phyloP scores from a whole-genome alignment of 2,797 vertebrate species.

The Scolopax bukidnonensis region DNA sequence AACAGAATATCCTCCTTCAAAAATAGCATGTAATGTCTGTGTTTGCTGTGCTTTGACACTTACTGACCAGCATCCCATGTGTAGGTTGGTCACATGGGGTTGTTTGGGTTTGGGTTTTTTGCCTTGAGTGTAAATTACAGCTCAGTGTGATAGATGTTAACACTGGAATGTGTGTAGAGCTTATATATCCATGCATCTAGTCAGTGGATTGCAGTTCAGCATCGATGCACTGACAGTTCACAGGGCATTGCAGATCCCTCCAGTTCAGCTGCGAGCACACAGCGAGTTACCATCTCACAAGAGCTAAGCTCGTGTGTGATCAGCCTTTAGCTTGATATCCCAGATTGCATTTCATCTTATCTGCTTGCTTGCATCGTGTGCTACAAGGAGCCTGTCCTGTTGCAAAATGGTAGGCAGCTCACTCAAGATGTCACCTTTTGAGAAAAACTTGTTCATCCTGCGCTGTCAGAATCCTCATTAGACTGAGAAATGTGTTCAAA shows the following conservation, averaged over 20 bases:
- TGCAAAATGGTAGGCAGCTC: background rate
- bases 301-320: background rate
- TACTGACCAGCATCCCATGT: accelerated
- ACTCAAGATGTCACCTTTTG: background rate
- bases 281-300: background rate
- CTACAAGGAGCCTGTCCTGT: background rate
- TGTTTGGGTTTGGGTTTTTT: background rate
- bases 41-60: background rate
- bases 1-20: background rate
- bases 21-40: background rate
- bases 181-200: background rate
- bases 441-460: background rate
- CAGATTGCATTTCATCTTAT: background rate
- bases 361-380: accelerated
- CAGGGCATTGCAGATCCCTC: background rate
- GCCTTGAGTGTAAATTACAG: background rate
- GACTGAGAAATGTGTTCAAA: background rate
- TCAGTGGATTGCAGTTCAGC: background rate
- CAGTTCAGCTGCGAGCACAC: background rate
- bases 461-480: background rate
- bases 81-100: background rate
- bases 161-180: background rate
- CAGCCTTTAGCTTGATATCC: background rate
- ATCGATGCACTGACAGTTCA: background rate
- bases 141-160: background rate